Evolutionary conservation across 2,797 vertebrate species (phyloP), one percentile per base, ranked within the genome.

Genomic region (Acrossocheilus wenchowensis): DNA sequence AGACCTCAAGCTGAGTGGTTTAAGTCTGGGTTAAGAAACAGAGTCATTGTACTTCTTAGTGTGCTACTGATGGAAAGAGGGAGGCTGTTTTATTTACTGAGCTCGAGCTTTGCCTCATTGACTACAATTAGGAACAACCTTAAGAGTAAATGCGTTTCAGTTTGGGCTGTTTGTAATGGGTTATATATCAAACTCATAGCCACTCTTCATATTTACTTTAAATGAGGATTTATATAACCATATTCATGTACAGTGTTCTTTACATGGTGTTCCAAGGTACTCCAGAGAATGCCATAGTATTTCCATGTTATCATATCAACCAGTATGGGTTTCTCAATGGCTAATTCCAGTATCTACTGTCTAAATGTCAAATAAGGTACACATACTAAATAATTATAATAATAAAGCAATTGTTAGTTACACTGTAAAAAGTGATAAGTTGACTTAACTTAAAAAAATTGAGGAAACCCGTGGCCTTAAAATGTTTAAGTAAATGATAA

Each of bases 81-180:
- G 62, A 78, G 26, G 26, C 48, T 62, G 66, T 86, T 69, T 89
- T 81, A 74, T 88, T 77, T 75, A 78, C 78, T 19, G 78, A 84
- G 26, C 19, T 45, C 54, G 43, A 60, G 84, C 36, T 45, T 80
- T 21, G 77, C 81, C 57, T 78, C 71, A 60, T 71, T 86, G 66
- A 45, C 21, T 72, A 66, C 82, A 83, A 69, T 88, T 81, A 81
- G 30, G 30, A 81, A 57, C 34, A 75, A 41, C 21, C 62, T 66
- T 84, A 45, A 78, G 82, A 66, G 43, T 5, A 68, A n/a, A 78
- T 68, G 5, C 21, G 21, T 77, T 83, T 83, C 6, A 39, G 15
- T 73, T 62, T 62, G 45, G 71, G 57, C 69, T 62, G 34, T 77
- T 50, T 66, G 30, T 52, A 52, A 66, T 66, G 43, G 72, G 57